Percentiles rank a stretch among this genome's conserved stretches.
phyloP scores from a whole-genome alignment of 2,113 vertebrate genomes.

The Anhinga rufa region DNA sequence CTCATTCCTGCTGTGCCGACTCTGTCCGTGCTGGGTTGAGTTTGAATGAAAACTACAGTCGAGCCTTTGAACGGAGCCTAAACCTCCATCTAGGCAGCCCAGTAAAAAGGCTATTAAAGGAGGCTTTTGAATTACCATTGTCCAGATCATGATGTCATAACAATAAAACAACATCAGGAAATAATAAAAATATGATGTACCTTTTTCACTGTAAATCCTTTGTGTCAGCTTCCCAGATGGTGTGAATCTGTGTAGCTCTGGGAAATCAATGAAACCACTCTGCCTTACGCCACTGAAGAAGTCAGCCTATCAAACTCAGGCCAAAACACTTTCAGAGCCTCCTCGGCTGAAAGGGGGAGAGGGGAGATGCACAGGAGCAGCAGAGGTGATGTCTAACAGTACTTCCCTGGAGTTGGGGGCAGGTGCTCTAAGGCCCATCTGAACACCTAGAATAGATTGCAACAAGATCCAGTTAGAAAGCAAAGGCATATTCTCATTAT shows the following conservation, averaged over 20 bases:
- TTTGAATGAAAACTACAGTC: not conserved
- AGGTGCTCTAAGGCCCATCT: not conserved
- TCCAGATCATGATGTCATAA: not conserved
- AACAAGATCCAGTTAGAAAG: not conserved
- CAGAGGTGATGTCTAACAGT: not conserved
- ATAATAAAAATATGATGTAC: not conserved
- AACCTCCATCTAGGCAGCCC: not conserved
- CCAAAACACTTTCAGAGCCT: not conserved
- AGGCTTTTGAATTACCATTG: not conserved
- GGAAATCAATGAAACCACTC: not conserved
- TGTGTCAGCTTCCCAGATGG: not conserved
- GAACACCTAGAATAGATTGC: not conserved
- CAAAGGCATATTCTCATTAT: not conserved
- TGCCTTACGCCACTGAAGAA: not conserved
- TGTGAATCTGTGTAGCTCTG: not conserved
- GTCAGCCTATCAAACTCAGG: not conserved
- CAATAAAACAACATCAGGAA: constrained; percentile 6
- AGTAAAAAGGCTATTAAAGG: not conserved
- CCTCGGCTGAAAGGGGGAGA: not conserved
- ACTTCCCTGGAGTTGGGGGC: not conserved
- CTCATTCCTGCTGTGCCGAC: fast-evolving
- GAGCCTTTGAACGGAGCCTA: not conserved
- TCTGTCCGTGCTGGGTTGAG: not conserved
- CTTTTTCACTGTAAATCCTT: not conserved
- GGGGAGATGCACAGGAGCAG: not conserved